Percentiles rank a stretch among this genome's conserved stretches.
Evolutionary conservation across 1,140 invertebrate genomes (phyloP).

Genomic region (Pachypsylla venusta): DNA sequence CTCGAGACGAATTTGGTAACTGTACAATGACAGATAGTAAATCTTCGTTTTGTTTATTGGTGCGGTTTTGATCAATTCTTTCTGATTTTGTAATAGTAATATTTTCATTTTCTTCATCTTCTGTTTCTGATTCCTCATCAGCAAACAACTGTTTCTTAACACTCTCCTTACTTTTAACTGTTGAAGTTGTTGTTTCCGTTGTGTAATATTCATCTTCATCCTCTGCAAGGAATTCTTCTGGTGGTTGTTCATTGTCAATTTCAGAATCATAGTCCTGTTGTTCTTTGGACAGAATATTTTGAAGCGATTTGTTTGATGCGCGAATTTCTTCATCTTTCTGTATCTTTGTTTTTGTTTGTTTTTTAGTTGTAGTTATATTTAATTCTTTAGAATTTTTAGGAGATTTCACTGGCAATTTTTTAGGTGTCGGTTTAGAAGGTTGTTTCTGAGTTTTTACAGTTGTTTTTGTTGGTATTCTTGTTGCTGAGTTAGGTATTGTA

Average conservation of each 20-base stretch:
- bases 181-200: conserved; percentile 9
- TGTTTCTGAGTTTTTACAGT: conserved; percentile 38
- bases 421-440: conserved; percentile 25
- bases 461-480: conserved; percentile 30
- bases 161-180: conserved; percentile 2
- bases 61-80: conserved; percentile 16
- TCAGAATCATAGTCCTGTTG: conserved; percentile 16
- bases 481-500: background rate
- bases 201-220: conserved; percentile 9
- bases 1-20: conserved; percentile 50
- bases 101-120: background rate
- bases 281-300: background rate
- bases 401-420: conserved; percentile 5
- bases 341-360: conserved; percentile 12
- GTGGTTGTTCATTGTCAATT: conserved; percentile 25
- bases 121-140: background rate
- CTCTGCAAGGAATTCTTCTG: conserved; percentile 25
- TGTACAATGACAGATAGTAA: conserved; percentile 37
- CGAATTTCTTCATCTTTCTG: background rate
- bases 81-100: conserved; percentile 20
- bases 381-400: conserved; percentile 9
- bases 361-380: conserved; percentile 12
- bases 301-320: background rate
- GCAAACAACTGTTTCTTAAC: background rate
- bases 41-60: conserved; percentile 12